phyloP scores from a whole-genome alignment of 2,888 invertebrate species.

The Stenurella melanura region DNA sequence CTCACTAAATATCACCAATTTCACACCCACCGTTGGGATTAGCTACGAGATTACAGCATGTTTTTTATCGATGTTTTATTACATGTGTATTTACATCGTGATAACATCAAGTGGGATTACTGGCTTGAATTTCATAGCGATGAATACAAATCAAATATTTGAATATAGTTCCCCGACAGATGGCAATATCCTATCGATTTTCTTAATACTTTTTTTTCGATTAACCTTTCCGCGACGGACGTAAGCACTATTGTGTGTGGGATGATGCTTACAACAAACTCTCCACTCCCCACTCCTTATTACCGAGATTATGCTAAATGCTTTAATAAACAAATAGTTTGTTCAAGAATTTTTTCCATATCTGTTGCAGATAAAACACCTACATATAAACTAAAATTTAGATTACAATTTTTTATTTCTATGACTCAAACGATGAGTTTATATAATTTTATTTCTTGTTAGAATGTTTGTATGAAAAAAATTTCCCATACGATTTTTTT shows the following conservation, averaged over 20 bases:
- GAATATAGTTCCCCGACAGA: conserved; percentile 19
- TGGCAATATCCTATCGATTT: conserved; percentile 25
- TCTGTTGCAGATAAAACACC: background rate
- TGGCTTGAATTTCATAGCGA: background rate
- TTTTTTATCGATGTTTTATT: background rate
- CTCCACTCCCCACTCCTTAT: background rate
- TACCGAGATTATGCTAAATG: background rate
- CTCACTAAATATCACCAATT: conserved; percentile 2
- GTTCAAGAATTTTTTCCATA: background rate
- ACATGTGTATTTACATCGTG: conserved; percentile 3
- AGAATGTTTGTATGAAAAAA: too few relatives aligned
- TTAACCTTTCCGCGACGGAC: background rate
- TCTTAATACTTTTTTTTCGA: background rate
- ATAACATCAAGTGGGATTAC: background rate
- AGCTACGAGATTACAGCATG: background rate
- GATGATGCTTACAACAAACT: background rate
- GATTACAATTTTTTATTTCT: too few relatives aligned
- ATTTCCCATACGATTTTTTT: too few relatives aligned
- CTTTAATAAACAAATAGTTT: background rate
- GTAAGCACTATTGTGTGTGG: background rate
- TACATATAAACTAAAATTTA: too few relatives aligned
- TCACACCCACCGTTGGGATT: background rate
- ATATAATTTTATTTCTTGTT: too few relatives aligned
- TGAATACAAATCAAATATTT: conserved; percentile 13
- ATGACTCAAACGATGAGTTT: too few relatives aligned